These are phyloP conservation scores for Drosophila percnosoma DNA, from an alignment of 2,888 invertebrate species.

Conservation along the genomic window DNA sequence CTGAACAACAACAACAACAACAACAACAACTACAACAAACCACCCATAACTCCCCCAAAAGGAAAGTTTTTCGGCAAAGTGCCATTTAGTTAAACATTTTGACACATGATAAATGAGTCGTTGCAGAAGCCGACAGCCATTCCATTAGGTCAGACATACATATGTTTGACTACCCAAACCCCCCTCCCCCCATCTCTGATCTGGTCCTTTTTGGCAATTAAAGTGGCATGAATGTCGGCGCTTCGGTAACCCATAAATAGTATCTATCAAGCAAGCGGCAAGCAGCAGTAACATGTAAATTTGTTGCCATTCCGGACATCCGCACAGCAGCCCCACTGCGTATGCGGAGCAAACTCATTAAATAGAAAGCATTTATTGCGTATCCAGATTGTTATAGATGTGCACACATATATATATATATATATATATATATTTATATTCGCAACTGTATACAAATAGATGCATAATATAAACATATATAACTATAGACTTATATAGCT, in stretches of 20 bases:
- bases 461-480: not conserved
- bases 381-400: slow-evolving; percentile 56
- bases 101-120: slow-evolving; percentile 80
- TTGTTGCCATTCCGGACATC: slow-evolving; percentile 35
- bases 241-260: slow-evolving; percentile 62
- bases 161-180: slow-evolving; percentile 36
- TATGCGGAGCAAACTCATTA: slow-evolving; percentile 66
- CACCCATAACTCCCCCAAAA: not conserved
- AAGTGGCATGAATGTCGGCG: slow-evolving; percentile 57
- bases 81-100: slow-evolving; percentile 81
- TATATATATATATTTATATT: not conserved
- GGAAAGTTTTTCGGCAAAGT: slow-evolving; percentile 75
- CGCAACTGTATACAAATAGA: not conserved
- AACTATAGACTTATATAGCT: slow-evolving; percentile 6
- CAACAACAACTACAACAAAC: slow-evolving; percentile 3
- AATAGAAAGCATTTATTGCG: slow-evolving; percentile 81
- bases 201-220: slow-evolving; percentile 63
- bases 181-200: not conserved
- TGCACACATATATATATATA: slow-evolving; percentile 6
- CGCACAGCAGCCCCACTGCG: slow-evolving; percentile 24
- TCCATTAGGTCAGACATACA: slow-evolving; percentile 59
- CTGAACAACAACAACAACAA: slow-evolving; percentile 19
- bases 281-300: slow-evolving; percentile 67
- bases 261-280: slow-evolving; percentile 36
- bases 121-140: slow-evolving; percentile 51